A percentile compares a stretch with the other conserved stretches of the same genome.
Conservation (phyloP, 2,888 invertebrate species). For the Melanostoma mellinum region DNA sequence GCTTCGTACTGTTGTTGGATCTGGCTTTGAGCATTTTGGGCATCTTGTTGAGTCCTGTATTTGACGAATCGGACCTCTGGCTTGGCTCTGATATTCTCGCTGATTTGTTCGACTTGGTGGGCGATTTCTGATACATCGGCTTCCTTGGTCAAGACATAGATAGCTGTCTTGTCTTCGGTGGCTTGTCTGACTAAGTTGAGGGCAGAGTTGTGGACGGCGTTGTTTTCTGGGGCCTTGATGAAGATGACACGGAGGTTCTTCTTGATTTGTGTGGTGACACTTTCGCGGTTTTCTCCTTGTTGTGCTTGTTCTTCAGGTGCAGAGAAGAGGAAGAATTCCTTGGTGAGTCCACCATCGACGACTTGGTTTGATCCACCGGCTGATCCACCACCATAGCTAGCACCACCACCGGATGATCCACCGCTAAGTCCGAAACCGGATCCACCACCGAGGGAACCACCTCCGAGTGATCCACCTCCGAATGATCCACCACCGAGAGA, state of each 20-base stretch:
- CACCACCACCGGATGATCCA: no score
- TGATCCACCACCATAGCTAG: not conserved
- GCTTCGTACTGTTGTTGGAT: slow-evolving; percentile 78
- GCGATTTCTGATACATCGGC: slow-evolving; percentile 81
- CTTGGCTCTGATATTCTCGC: slow-evolving; percentile 77
- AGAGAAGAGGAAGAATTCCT: slow-evolving; percentile 15
- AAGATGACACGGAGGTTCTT: slow-evolving; percentile 79
- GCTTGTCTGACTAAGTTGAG: slow-evolving; percentile 77
- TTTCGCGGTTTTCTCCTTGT: not conserved
- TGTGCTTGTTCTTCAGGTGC: slow-evolving; percentile 13
- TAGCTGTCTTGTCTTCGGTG: slow-evolving; percentile 78
- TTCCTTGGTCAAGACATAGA: slow-evolving; percentile 77
- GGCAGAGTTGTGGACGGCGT: slow-evolving; percentile 77
- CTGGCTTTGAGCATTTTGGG: slow-evolving; percentile 77
- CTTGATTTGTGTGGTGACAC: slow-evolving; percentile 69
- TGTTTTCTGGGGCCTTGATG: slow-evolving; percentile 80
- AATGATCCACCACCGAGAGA: not conserved
- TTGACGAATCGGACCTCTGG: slow-evolving; percentile 82
- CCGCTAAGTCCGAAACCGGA: not conserved
- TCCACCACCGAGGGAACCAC: not conserved
- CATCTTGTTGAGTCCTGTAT: slow-evolving; percentile 80
- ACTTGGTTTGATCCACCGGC: slow-evolving; percentile 13
- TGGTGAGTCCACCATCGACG: slow-evolving; percentile 20
- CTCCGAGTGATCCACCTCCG: not conserved
- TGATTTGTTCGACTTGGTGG: slow-evolving; percentile 85